These are phyloP conservation scores for Anneissia japonica DNA, from an alignment of 35 echinoderm and acorn worm genomes.

Conservation along the genomic window DNA sequence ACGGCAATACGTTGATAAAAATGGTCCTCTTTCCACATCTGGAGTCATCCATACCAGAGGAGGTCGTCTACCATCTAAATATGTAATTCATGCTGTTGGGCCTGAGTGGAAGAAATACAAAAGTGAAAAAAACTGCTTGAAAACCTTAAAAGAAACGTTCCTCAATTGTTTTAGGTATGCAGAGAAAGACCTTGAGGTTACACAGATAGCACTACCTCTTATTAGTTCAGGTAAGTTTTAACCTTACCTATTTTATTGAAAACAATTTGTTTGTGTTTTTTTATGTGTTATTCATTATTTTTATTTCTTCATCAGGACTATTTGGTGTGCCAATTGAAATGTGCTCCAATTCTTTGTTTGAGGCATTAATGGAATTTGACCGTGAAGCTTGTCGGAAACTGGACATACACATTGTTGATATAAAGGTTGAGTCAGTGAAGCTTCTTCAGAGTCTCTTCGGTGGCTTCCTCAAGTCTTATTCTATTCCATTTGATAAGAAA, in stretches of 20 bases:
- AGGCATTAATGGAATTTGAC: conserved; percentile 19
- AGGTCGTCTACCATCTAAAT: conserved; percentile 37
- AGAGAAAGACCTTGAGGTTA: background rate
- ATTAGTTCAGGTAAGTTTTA: conserved; percentile 46
- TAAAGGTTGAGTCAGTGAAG: background rate
- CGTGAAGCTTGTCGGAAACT: background rate
- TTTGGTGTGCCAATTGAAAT: conserved; percentile 39
- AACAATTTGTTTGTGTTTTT: no score
- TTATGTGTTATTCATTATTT: no score
- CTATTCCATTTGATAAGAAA: background rate
- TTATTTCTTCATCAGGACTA: conserved; percentile 40
- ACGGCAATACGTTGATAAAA: background rate
- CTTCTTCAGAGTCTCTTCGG: background rate
- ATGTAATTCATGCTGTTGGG: conserved; percentile 46
- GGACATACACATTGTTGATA: conserved; percentile 22
- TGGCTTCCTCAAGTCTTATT: background rate
- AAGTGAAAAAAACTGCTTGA: conserved; percentile 15
- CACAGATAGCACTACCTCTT: conserved; percentile 16
- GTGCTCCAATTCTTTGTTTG: conserved; percentile 18
- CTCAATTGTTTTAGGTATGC: conserved; percentile 29
- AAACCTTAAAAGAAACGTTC: conserved; percentile 29
- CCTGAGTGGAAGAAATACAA: conserved; percentile 36
- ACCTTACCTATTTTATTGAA: no score
- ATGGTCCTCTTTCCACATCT: conserved; percentile 32
- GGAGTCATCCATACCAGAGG: conserved; percentile 7